Base-by-base conservation (phyloP, 1,140 invertebrate genomes). In the Popillia japonica region DNA sequence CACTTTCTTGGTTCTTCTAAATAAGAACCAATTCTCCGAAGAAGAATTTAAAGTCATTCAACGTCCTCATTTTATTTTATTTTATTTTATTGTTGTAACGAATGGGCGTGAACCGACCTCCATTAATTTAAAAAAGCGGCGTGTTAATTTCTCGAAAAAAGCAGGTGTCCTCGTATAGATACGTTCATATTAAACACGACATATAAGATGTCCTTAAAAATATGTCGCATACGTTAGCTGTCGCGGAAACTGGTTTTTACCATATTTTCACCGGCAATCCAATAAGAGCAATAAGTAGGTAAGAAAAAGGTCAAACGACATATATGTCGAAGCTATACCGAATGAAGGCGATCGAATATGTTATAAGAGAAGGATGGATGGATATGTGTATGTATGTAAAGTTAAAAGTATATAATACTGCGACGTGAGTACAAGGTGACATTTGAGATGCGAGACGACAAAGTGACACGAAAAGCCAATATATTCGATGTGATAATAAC, bases 181-280 rank as follows among this genome's bases (percentile, higher is more conserved):
- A 34, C 27, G 27, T 34, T 17, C 48, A 55, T 17, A 55, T 55
- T 14, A 17, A 55, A 55, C n/a, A 55, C 14, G 48, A 55, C 48
- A 55, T 55, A 17, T 55, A 55, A 55, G 14, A 55, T 17, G 48
- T 55, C 48, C 48, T 55, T n/a, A 55, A 55, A 14, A 17, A 55
- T 17, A 17, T 17, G 14, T 55, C 17, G 48, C 48, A 14, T 17
- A 55, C 17, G 48, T 55, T 17, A 17, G 11, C 17, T 7, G 48
- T 14, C 48, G 48, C 48, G 48, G 14, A 55, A 55, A 55, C 48
- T 55, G 48, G 48, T 55, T 55, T 55, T 55, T 17, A 55, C 48
- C 48, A 17, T 55, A 55, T 55, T 55, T 55, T 55, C 48, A 55
- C 48, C 48, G 14, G 48, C 48, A 55, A n/a, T 14, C 48, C 17